phyloP scores from a whole-genome alignment of 2,797 vertebrate species.

The Clarias platycephalus region DNA sequence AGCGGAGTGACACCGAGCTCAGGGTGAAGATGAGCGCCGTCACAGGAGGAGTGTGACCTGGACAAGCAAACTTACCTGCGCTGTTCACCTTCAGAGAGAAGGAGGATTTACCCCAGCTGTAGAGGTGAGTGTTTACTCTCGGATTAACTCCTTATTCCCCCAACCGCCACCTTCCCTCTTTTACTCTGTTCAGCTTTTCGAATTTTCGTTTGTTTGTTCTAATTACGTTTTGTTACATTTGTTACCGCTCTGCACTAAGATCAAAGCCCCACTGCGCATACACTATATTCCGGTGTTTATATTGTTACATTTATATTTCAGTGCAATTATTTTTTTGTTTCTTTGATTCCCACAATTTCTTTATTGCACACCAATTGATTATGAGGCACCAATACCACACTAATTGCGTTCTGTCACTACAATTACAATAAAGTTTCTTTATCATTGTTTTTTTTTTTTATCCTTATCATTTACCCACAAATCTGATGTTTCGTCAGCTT shows the following conservation, averaged over 20 bases:
- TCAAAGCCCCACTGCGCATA: too few species aligned
- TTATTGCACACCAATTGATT: too few species aligned
- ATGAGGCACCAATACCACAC: too few species aligned
- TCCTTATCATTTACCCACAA: not conserved
- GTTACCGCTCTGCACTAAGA: too few species aligned
- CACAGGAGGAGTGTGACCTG: not conserved
- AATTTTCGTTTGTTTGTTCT: not conserved
- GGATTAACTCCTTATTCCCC: too few species aligned
- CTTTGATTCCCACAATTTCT: too few species aligned
- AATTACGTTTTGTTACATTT: not conserved
- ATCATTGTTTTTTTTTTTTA: not conserved
- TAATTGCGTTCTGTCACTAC: too few species aligned
- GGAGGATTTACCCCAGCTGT: conserved; percentile 35
- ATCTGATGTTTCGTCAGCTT: not conserved
- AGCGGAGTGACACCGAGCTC: not conserved
- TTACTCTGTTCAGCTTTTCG: not conserved
- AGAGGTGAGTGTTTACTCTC: conserved; percentile 45
- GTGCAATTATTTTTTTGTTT: too few species aligned
- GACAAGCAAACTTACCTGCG: not conserved
- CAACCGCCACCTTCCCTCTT: too few species aligned
- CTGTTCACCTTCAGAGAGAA: conserved; percentile 3
- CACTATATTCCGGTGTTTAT: too few species aligned
- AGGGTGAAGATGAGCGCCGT: not conserved
- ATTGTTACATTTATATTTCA: too few species aligned
- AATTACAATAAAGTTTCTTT: not conserved